These are phyloP conservation scores for Drosophila quadrilineata DNA, from an alignment of 1,140 invertebrate genomes.

Conservation along the genomic window DNA sequence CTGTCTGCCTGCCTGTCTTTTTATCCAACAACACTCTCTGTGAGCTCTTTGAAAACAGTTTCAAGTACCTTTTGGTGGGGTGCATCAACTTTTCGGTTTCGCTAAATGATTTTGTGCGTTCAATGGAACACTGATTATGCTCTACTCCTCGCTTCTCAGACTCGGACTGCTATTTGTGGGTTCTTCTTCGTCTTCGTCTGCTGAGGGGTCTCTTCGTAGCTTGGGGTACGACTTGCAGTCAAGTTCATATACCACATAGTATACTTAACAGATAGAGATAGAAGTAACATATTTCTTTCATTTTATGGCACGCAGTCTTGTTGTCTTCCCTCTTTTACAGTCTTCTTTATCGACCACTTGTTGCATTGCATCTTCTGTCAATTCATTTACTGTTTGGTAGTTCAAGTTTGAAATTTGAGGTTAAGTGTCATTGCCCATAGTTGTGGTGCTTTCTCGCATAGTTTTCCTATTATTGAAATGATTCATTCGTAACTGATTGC, in stretches of 20 bases:
- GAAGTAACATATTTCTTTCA: too few species aligned
- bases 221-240: constrained; percentile 33
- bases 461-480: constrained; percentile 2
- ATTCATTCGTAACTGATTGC: constrained; percentile 61
- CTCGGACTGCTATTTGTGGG: too few species aligned
- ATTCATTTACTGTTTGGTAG: constrained; percentile 56
- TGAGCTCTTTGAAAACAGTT: constrained; percentile 66
- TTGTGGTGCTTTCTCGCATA: constrained; percentile 8
- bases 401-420: constrained; percentile 66
- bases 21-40: constrained; percentile 13
- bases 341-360: background rate
- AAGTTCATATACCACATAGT: constrained; percentile 72
- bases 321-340: background rate
- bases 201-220: background rate
- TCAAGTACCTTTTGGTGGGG: constrained; percentile 67
- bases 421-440: constrained; percentile 38
- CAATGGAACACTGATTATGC: constrained; percentile 81
- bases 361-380: constrained; percentile 37
- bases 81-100: constrained; percentile 70
- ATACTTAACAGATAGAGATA: too few species aligned
- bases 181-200: constrained; percentile 47
- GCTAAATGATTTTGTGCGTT: constrained; percentile 81
- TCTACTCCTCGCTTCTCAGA: constrained; percentile 59
- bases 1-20: constrained; percentile 66
- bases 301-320: constrained; percentile 69